These are phyloP conservation scores for Xanthia togata DNA, from an alignment of 2,888 invertebrate species.

Conservation along the genomic window DNA sequence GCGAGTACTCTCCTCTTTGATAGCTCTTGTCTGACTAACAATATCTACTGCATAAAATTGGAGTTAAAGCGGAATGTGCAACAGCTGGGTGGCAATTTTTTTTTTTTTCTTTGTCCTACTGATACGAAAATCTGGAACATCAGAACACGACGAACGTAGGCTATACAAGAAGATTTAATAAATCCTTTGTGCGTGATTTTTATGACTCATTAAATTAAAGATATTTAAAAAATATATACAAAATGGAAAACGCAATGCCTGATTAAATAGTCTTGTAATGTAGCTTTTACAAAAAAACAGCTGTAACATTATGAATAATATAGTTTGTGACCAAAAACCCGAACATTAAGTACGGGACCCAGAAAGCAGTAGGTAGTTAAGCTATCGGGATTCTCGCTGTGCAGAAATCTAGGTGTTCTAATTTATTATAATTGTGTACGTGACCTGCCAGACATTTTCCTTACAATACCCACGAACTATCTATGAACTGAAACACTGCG, in stretches of 20 bases:
- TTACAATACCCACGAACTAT: slow-evolving; percentile 5
- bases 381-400: slow-evolving; percentile 10
- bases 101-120: too few relatives aligned
- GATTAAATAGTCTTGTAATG: not conserved
- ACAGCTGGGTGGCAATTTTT: slow-evolving; percentile 17
- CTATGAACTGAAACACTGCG: slow-evolving; percentile 2
- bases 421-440: slow-evolving; percentile 43
- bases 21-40: not conserved
- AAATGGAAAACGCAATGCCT: too few relatives aligned
- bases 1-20: not conserved
- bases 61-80: slow-evolving; percentile 3
- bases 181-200: not conserved
- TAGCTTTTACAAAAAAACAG: not conserved
- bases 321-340: not conserved
- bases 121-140: not conserved
- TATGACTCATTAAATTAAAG: not conserved
- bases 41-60: not conserved
- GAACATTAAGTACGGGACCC: slow-evolving; percentile 1
- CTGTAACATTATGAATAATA: too few relatives aligned
- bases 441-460: slow-evolving; percentile 42
- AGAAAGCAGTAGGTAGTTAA: slow-evolving; percentile 4
- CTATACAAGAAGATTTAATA: not conserved
- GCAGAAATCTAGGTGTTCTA: not conserved
- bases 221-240: too few relatives aligned
- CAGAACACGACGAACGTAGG: not conserved